These are phyloP conservation scores for Polypedilum pembai DNA, from an alignment of 1,140 invertebrate genomes.

Conservation along the genomic window DNA sequence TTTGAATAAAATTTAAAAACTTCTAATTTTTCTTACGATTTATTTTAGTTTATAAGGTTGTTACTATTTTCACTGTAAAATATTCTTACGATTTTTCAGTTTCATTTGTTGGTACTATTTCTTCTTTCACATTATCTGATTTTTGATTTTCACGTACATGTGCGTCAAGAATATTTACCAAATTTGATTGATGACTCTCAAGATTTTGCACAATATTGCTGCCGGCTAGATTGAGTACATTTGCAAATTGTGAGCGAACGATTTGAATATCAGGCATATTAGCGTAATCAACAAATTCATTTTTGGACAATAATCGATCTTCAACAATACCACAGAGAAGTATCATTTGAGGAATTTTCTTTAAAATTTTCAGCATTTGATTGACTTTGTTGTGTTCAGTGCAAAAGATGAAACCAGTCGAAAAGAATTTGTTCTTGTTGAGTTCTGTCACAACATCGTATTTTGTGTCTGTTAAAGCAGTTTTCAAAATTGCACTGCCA, in stretches of 20 bases:
- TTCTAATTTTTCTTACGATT: neutral
- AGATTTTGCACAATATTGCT: constrained; percentile 55
- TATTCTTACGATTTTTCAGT: neutral
- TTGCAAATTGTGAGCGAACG: constrained; percentile 54
- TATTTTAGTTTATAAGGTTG: neutral
- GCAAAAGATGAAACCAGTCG: constrained; percentile 55
- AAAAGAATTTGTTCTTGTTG: constrained; percentile 41
- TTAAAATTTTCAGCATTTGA: constrained; percentile 52
- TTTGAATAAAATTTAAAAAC: neutral
- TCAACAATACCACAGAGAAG: constrained; percentile 62
- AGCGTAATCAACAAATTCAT: constrained; percentile 57
- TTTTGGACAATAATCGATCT: constrained; percentile 53
- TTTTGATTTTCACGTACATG: constrained; percentile 47
- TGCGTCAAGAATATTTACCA: constrained; percentile 55
- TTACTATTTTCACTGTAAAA: neutral
- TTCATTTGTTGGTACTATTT: neutral
- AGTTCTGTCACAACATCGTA: constrained; percentile 53
- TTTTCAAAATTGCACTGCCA: constrained; percentile 49
- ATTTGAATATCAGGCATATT: constrained; percentile 53
- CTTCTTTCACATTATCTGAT: constrained; percentile 31
- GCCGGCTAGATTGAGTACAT: constrained; percentile 54
- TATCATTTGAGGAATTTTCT: constrained; percentile 54
- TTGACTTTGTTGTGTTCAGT: constrained; percentile 51
- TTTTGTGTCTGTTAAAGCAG: constrained; percentile 52
- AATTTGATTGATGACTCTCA: constrained; percentile 56